phyloP scores from a whole-genome alignment of 2,113 vertebrate genomes.

The Rana temporaria region DNA sequence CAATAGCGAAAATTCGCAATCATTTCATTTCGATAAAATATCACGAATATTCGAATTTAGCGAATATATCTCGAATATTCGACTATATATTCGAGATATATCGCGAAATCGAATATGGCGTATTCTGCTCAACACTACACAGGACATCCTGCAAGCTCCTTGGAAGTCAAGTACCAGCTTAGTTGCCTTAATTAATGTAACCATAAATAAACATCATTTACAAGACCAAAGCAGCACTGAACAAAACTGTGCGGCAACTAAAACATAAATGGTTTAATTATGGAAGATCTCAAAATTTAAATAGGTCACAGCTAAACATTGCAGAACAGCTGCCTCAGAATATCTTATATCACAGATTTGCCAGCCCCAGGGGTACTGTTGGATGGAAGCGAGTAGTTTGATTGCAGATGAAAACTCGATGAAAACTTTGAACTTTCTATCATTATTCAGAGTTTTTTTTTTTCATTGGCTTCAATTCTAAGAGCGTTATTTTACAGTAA shows the following conservation, averaged over 20 bases:
- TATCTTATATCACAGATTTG: slow-evolving; percentile 27
- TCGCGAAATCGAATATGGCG: no score
- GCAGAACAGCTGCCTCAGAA: slow-evolving; percentile 24
- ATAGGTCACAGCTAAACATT: slow-evolving; percentile 67
- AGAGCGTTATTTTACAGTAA: slow-evolving; percentile 14
- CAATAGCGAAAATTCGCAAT: no score
- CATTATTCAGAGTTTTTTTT: neutral
- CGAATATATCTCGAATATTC: no score
- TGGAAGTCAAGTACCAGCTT: slow-evolving; percentile 21
- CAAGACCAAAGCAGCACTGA: slow-evolving; percentile 70
- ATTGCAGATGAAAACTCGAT: slow-evolving; percentile 27
- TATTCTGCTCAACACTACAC: no score
- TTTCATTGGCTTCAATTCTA: slow-evolving; percentile 28
- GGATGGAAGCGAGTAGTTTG: slow-evolving; percentile 38
- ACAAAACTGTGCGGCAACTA: slow-evolving; percentile 68
- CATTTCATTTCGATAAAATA: no score
- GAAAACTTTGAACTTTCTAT: slow-evolving; percentile 11
- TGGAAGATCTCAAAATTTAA: slow-evolving; percentile 66
- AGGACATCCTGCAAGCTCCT: neutral
- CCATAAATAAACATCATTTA: slow-evolving; percentile 72
- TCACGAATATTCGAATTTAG: no score
- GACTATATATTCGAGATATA: no score
- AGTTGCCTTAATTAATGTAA: slow-evolving; percentile 63
- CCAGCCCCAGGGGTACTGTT: slow-evolving; percentile 25
- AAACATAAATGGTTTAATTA: slow-evolving; percentile 74